Evolutionary conservation across 2,113 vertebrate species (phyloP).

Genomic region (Condylura cristata): DNA sequence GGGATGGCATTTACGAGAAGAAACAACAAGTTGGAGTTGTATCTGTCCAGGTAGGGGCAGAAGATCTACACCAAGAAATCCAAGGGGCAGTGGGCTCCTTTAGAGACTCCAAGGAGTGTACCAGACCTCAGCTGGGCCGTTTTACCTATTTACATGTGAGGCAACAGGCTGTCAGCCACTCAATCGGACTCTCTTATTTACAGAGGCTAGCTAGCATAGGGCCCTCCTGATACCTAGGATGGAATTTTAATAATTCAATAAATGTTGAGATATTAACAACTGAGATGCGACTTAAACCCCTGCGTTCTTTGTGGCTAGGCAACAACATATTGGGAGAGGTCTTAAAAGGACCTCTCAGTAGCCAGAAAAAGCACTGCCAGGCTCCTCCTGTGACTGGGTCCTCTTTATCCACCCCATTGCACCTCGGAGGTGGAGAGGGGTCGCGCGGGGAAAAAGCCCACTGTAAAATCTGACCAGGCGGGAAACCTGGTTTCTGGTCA

Average conservation of each 20-base stretch:
- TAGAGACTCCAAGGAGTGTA: background rate
- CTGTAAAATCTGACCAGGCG: too few relatives aligned
- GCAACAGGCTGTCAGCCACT: background rate
- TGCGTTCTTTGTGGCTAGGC: background rate
- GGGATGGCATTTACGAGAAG: background rate
- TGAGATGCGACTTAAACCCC: background rate
- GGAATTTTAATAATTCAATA: slow-evolving; percentile 2
- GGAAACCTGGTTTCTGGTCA: background rate
- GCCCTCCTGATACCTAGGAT: background rate
- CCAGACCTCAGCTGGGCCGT: background rate
- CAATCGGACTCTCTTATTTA: background rate
- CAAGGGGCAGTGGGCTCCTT: background rate
- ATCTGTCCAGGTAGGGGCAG: background rate
- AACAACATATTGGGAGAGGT: background rate
- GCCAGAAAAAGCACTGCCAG: background rate
- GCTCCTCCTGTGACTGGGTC: background rate
- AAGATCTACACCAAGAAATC: background rate
- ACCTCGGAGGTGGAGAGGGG: background rate
- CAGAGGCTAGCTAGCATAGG: background rate
- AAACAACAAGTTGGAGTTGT: background rate
- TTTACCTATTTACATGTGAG: background rate
- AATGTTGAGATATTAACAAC: background rate
- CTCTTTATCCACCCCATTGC: background rate
- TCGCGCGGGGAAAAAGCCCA: background rate
- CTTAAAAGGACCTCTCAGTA: background rate